A percentile compares a stretch with the other conserved stretches of the same genome.
Evolutionary conservation across 92 coral and sea anemone genomes (phyloP).

Genomic region (Porites cylindrica): DNA sequence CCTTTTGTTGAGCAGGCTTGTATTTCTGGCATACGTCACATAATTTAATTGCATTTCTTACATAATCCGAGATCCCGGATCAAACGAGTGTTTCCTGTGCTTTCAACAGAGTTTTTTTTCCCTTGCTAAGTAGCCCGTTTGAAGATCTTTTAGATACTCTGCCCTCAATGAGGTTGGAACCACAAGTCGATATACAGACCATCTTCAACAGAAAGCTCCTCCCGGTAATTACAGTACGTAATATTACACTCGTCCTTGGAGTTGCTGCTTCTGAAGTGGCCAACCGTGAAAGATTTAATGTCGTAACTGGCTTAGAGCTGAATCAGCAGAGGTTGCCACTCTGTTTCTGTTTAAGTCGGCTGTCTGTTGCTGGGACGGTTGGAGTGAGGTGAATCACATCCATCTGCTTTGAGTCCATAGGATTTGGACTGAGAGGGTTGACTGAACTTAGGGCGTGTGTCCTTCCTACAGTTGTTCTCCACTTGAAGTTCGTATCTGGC

Average conservation of each 20-base stretch:
- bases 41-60: background rate
- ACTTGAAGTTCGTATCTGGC: constrained; percentile 25
- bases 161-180: background rate
- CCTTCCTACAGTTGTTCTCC: constrained; percentile 15
- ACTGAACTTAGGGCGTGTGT: constrained; percentile 8
- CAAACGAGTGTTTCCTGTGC: constrained; percentile 8
- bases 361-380: background rate
- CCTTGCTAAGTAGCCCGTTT: background rate
- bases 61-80: constrained; percentile 5
- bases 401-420: constrained; percentile 21
- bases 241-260: background rate
- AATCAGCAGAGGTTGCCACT: background rate
- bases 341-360: background rate
- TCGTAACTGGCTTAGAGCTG: background rate
- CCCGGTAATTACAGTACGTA: background rate
- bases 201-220: background rate
- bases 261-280: background rate
- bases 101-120: constrained; percentile 3
- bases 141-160: constrained; percentile 3
- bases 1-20: background rate
- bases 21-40: background rate
- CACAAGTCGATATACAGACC: background rate
- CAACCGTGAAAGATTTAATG: constrained; percentile 6
- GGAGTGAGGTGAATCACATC: background rate
- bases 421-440: constrained; percentile 22